These are phyloP conservation scores for Tinea trinotella DNA, from an alignment of 2,888 invertebrate species.

Conservation along the genomic window DNA sequence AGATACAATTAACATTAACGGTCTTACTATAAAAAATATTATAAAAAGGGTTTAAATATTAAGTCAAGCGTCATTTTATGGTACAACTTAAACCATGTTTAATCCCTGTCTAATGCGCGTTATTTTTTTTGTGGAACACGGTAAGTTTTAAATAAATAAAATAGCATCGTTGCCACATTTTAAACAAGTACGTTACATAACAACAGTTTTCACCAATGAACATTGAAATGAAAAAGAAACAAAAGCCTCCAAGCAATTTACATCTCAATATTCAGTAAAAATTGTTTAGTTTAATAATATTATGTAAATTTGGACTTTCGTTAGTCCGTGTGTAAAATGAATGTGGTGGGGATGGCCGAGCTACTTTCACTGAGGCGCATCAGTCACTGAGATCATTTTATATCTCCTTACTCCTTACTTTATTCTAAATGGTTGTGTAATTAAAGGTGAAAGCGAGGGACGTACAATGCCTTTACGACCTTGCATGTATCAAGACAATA, in stretches of 20 bases:
- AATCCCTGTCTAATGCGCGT: no score
- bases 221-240: not conserved
- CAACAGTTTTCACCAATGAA: no score
- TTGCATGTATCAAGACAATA: not conserved
- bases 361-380: slow-evolving; percentile 39
- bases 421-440: slow-evolving; percentile 3
- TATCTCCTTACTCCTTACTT: slow-evolving; percentile 1
- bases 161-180: no score
- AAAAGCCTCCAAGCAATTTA: not conserved
- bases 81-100: no score
- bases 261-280: not conserved
- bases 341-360: slow-evolving; percentile 19
- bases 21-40: no score
- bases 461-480: slow-evolving; percentile 12
- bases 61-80: no score
- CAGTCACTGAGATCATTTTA: slow-evolving; percentile 22
- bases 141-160: no score
- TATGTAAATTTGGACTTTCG: slow-evolving; percentile 15
- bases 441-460: slow-evolving; percentile 19
- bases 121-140: no score
- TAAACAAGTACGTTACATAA: no score
- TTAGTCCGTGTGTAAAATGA: slow-evolving; percentile 2
- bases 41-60: no score
- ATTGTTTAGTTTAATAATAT: not conserved
- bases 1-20: no score